Conservation (phyloP, 2,797 vertebrate genomes). For the Megalops cyprinoides region DNA sequence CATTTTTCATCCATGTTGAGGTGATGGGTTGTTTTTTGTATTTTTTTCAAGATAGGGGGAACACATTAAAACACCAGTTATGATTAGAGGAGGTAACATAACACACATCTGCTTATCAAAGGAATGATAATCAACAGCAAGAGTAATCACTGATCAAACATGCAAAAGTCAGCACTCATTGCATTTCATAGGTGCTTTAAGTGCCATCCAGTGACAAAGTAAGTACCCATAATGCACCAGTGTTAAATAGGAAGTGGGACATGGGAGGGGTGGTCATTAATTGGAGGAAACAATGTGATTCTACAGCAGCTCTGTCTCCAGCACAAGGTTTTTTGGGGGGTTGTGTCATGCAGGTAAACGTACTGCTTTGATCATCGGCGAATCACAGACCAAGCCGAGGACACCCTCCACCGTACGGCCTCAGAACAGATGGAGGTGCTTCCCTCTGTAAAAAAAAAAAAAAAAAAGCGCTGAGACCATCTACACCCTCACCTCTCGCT, state of each 20-base stretch:
- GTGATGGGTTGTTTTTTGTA: background rate
- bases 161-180: no score
- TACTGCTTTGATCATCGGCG: background rate
- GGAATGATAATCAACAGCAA: background rate
- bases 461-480: background rate
- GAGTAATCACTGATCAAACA: background rate
- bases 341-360: background rate
- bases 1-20: no score
- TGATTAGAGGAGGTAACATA: background rate
- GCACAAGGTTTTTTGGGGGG: background rate
- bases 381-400: background rate
- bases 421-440: background rate
- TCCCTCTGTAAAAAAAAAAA: no score
- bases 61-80: no score
- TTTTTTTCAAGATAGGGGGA: background rate
- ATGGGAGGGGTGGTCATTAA: background rate
- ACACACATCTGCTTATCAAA: slow-evolving; percentile 7
- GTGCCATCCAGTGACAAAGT: no score
- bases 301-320: background rate
- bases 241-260: no score
- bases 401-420: background rate
- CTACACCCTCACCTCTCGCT: background rate
- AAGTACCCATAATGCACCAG: no score
- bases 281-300: background rate
- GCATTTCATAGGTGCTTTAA: no score